Conservation (phyloP, 2,113 vertebrate genomes). For the Rousettus leschenaultii region DNA sequence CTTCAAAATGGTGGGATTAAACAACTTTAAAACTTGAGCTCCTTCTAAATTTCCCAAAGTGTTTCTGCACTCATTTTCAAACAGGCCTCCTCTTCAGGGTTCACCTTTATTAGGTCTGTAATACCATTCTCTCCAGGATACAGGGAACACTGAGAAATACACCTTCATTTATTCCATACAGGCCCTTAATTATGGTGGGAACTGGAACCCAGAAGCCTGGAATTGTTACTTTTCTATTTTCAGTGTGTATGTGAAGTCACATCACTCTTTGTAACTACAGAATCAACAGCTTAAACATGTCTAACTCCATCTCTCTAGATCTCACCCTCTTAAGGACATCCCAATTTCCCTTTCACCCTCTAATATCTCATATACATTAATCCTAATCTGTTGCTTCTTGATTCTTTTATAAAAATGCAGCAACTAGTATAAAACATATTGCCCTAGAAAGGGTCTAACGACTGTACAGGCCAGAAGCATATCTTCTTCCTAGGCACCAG, state of each 20-base stretch:
- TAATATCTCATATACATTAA: background rate
- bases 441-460: background rate
- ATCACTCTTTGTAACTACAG: conserved; percentile 54
- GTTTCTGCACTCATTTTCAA: conserved; percentile 88
- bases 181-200: conserved; percentile 90
- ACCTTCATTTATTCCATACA: conserved; percentile 89
- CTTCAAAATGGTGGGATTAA: conserved; percentile 15
- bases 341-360: background rate
- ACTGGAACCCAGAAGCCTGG: conserved; percentile 75
- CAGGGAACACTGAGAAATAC: conserved; percentile 91
- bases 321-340: background rate
- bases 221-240: conserved; percentile 74
- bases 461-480: background rate
- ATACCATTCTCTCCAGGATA: conserved; percentile 85
- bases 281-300: background rate
- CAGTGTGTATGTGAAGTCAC: conserved; percentile 20
- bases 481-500: background rate
- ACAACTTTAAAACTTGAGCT: conserved; percentile 85
- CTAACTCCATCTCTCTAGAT: background rate
- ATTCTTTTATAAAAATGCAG: background rate
- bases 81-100: conserved; percentile 86
- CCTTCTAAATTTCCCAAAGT: conserved; percentile 91
- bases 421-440: background rate
- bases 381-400: background rate
- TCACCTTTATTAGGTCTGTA: conserved; percentile 89